A percentile compares a stretch with the other conserved stretches of the same genome.
phyloP scores from a whole-genome alignment of 2,797 vertebrate species.

The Myotis planiceps region DNA sequence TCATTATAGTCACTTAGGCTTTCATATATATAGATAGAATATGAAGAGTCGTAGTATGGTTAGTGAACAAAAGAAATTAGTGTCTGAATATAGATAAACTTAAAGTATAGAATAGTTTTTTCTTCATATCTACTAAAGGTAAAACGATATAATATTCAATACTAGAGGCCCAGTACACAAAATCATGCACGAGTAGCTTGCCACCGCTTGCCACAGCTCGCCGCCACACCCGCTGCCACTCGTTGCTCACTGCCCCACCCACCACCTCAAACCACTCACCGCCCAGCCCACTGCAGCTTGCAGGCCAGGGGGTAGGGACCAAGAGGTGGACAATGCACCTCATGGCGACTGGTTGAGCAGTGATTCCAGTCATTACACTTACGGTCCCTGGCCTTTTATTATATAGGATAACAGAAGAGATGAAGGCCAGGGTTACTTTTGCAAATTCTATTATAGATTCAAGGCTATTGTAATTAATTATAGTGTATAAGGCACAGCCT shows the following conservation, averaged over 20 bases:
- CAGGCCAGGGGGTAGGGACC: no score
- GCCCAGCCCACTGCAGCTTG: no score
- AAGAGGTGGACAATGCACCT: no score
- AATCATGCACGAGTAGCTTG: no score
- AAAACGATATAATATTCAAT: conserved; percentile 1
- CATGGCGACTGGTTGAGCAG: no score
- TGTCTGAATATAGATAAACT: not conserved
- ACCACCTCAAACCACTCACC: no score
- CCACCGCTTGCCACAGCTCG: no score
- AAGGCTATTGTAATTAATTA: not conserved
- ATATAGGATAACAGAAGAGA: not conserved
- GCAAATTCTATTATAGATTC: not conserved
- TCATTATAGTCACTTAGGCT: no score
- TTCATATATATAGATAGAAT: not conserved
- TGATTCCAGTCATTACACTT: no score
- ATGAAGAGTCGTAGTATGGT: not conserved
- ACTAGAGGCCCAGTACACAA: no score
- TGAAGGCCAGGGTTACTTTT: not conserved
- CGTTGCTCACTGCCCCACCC: no score
- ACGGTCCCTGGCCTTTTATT: no score
- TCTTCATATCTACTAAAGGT: not conserved
- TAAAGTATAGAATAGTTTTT: not conserved
- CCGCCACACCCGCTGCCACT: fast-evolving
- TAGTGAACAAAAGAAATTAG: not conserved
- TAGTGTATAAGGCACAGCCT: not conserved